phyloP scores from a whole-genome alignment of 2,888 invertebrate species.

The Drosophila nigricruria region DNA sequence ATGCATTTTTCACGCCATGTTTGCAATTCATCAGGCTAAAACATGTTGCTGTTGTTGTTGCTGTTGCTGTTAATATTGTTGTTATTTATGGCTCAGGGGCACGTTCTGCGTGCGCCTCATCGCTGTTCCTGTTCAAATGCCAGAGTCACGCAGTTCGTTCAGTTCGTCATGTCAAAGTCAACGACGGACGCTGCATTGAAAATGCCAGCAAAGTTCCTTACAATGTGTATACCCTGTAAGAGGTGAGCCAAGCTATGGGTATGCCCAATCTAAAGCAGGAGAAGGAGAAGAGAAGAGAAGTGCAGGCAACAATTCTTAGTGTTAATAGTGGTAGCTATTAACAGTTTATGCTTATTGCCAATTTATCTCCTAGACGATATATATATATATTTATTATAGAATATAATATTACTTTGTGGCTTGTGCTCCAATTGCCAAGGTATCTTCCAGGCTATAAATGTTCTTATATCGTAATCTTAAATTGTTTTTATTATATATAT shows the following conservation, averaged over 20 bases:
- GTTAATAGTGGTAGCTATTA: no score
- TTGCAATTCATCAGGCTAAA: slow-evolving; percentile 67
- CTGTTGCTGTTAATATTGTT: slow-evolving; percentile 33
- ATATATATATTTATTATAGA: no score
- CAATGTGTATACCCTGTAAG: slow-evolving; percentile 15
- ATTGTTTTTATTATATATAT: no score
- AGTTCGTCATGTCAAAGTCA: slow-evolving; percentile 82
- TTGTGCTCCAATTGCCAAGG: no score
- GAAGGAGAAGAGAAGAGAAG: background rate
- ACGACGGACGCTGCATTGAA: slow-evolving; percentile 52
- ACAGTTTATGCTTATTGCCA: no score
- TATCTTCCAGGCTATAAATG: no score
- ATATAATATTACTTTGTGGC: no score
- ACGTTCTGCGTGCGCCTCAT: slow-evolving; percentile 32
- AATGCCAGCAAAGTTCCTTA: slow-evolving; percentile 26
- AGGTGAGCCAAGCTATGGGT: background rate
- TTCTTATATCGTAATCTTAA: no score
- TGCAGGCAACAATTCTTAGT: background rate
- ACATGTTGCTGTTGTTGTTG: slow-evolving; percentile 28
- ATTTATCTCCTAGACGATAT: no score
- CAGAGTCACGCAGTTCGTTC: slow-evolving; percentile 75
- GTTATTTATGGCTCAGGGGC: slow-evolving; percentile 59
- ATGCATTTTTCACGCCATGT: slow-evolving; percentile 62
- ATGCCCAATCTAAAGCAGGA: background rate
- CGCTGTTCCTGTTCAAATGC: slow-evolving; percentile 60